Evolutionary conservation across 2,113 vertebrate species (phyloP), one percentile per base, ranked within the genome.

Genomic region (Labeo catla): DNA sequence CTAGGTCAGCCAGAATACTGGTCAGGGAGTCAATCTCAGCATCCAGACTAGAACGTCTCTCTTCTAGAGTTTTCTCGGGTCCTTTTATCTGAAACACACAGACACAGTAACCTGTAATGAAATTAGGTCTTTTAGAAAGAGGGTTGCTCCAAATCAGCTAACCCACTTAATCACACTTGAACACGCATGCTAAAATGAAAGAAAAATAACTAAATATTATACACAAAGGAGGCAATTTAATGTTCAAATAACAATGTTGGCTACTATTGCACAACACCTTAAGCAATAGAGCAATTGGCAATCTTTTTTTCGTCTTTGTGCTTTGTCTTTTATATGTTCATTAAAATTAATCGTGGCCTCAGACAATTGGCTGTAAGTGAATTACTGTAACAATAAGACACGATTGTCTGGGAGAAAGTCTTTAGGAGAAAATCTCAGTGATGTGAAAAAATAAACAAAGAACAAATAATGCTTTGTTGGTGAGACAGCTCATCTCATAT

Each of bases 21-120:
- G 98, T 99, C 91, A 99, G 90, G 2, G 98, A 99, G 92, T 99
- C 98, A 0, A 99, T 99, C 92, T 99, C 98, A 0, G 97, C 98
- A 15, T 99, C 98, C 90, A 99, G 92, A 86, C 98, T 99, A 83
- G 97, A 98, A 10, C 97, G 95, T 21, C 98, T 94, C 92, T 99
- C 97, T 81, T 97, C 96, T 76, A 99, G 93, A 0, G 97, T 99
- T 93, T 99, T 99, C 89, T 95, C 95, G 7, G 96, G 95, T 12
- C 96, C 95, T 90, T 96, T 97, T 73, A 95, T 87, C 93, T 94
- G 86, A 1, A 6, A 88, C 43, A 89, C 68, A 81, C 76, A 85
- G 12, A 88, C 15, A 86, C 8, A 83, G 11, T 81, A 50, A 34
- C 10, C 39, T 15, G 54, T 61, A 76, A 77, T 15, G 10, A 36